Evolutionary conservation across 2,113 vertebrate genomes (phyloP), one percentile per base, ranked within the genome.

Genomic region (Rhombomys opimus): DNA sequence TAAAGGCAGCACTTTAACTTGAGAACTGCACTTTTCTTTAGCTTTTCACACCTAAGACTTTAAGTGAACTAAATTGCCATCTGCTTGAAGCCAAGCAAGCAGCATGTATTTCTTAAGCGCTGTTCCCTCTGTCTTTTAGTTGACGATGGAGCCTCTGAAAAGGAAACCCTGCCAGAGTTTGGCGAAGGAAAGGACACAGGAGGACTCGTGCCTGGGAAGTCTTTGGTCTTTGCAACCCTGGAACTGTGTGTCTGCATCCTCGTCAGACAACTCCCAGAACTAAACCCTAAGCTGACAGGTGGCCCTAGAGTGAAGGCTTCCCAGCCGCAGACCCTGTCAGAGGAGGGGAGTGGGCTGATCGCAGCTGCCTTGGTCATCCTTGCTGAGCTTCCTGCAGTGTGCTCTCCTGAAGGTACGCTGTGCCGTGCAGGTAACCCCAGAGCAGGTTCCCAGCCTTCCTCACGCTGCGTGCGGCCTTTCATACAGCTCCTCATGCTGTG

Each of bases 71-170:
- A 61, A 95, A 81, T 76, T 87, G 32, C 52, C 85, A 35, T 90
- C 72, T 72, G 25, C 80, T 63, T 57, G n/a, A 92, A 92, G 54
- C 23, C 90, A 88, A 93, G 57, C 54, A 91, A 76, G 67, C 18
- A 32, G 0, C 1, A 89, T 92, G 12, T 67, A 11, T 90, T 95
- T 94, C 81, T 96, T 85, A 72, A 92, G 41, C 46, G 11, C 63
- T 89, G 0, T 93, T 96, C 61, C 89, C 95, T 96, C 95, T 98
- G 87, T 96, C 41, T 98, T 98, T 67, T 95, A 99, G 99, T 99
- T 97, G 99, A 99, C 93, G 99, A 99, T 96, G 99, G 99, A 0
- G 99, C 99, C 50, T 99, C 99, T n/a, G 99, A 99, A 98, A 99
- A 99, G 98, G 99, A 99, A 98, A 99, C 99, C 0, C 95, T 99